Base-by-base conservation (phyloP, 2,113 vertebrate genomes). In the Calidris pugnax region DNA sequence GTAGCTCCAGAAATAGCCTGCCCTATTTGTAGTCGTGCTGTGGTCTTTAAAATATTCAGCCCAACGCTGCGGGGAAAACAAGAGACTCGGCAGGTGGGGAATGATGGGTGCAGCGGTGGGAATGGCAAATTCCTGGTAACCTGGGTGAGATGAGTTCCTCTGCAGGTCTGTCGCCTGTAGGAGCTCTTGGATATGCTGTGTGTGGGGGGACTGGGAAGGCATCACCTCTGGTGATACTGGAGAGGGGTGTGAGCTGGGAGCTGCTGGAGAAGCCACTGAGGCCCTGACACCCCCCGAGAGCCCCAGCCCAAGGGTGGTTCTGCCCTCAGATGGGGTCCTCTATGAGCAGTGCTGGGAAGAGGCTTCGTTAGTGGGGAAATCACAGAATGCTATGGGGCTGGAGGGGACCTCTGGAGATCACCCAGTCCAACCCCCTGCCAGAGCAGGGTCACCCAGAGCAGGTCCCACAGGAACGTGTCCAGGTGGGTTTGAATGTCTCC, bases 21-120 rank as follows among this genome's bases (percentile, higher is more conserved):
- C 73, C 63, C 89, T 80, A 24, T 76, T 86, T 91, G 76, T 43
- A 57, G 64, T 39, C 2, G 0, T 32, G 56, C 82, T 59, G 81
- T 4, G 0, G 68, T 71, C 69, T 63, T 53, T 41, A 27, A 86
- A 56, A 33, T 56, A 47, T 37, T 48, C 89, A 15, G 63, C 35
- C 45, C 78, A 41, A 55, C 5, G 35, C 73, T 41, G 59, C 0
- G 27, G 41, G 81, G 67, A 51, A 39, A 80, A 83, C 57, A 35
- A 33, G 1, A 3, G 66, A 4, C 43, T 71, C 1, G 0, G 50
- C 41, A 47, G 56, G 0, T 2, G 47, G 7, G 71, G 57, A 30
- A 19, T 14, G 75, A 26, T 2, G 2, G 71, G 45, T 71, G 79
- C 1, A 26, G 37, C 33, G 4, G 2, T 12, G 71, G 57, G 67